phyloP scores from a whole-genome alignment of 2,113 vertebrate genomes.

The Pelecanoides urinatrix region DNA sequence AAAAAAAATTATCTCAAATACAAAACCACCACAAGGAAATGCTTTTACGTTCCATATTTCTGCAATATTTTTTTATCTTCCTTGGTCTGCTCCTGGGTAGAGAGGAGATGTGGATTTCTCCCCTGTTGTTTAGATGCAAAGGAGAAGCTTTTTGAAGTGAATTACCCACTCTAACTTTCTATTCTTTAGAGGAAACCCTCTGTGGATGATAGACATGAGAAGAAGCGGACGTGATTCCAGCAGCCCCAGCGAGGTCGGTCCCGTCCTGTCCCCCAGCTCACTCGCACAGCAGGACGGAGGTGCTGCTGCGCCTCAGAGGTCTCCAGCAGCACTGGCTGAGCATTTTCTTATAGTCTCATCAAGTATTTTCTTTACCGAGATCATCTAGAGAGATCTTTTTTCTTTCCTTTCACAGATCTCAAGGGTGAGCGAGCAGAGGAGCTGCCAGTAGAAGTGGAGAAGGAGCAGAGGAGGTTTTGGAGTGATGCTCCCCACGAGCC shows the following conservation, averaged over 20 bases:
- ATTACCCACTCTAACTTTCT: neutral
- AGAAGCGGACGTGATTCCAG: neutral
- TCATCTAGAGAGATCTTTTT: neutral
- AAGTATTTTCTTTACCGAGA: neutral
- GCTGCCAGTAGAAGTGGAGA: neutral
- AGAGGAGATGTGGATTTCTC: neutral
- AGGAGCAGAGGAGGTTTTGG: neutral
- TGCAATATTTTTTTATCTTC: neutral
- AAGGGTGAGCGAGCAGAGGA: neutral
- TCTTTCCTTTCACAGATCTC: neutral
- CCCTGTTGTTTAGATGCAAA: neutral
- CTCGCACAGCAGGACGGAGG: neutral
- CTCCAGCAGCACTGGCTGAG: neutral
- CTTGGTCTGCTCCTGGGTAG: neutral
- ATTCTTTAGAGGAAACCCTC: neutral
- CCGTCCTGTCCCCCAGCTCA: neutral
- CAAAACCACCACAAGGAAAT: neutral
- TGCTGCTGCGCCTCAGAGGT: neutral
- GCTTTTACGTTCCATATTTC: neutral
- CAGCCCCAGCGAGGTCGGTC: neutral
- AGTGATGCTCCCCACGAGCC: fast-evolving
- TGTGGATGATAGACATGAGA: neutral
- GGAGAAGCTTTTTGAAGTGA: neutral
- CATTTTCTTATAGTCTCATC: neutral
- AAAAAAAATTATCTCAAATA: neutral